Percentiles rank a stretch among this genome's conserved stretches.
Conservation (phyloP, 2,888 invertebrate genomes). For the Tetheella fluctuosa region DNA sequence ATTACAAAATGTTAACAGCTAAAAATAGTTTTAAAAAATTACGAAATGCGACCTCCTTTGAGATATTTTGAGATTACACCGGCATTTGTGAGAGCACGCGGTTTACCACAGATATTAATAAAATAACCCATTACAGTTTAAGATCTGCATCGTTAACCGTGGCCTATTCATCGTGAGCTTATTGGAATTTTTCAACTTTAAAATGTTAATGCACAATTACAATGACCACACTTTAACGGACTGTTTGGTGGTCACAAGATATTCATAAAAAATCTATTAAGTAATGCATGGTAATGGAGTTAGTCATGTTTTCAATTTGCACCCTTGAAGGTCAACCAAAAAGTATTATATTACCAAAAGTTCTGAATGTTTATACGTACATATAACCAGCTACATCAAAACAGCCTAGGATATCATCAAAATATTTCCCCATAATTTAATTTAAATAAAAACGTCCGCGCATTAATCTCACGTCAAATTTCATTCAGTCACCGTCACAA, state of each 20-base stretch:
- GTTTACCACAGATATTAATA: constrained; percentile 74
- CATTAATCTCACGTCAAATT: constrained; percentile 56
- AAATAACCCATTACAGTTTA: constrained; percentile 52
- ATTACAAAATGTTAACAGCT: constrained; percentile 27
- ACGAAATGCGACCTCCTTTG: constrained; percentile 32
- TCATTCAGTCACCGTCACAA: constrained; percentile 62
- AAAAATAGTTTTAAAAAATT: constrained; percentile 1
- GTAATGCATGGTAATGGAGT: constrained; percentile 11
- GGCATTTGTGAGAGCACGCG: constrained; percentile 40
- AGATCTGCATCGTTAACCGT: constrained; percentile 61
- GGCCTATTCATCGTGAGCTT: constrained; percentile 62
- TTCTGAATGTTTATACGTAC: not conserved
- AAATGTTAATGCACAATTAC: constrained; percentile 42
- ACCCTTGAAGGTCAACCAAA: not conserved
- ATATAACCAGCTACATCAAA: not conserved
- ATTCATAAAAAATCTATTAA: constrained; percentile 15
- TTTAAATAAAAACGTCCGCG: constrained; percentile 36
- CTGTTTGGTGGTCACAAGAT: constrained; percentile 19
- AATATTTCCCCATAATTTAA: not conserved
- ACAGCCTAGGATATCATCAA: not conserved
- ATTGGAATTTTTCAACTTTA: constrained; percentile 41
- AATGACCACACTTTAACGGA: constrained; percentile 37
- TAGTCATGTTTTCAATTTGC: constrained; percentile 7
- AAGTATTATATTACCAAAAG: not conserved
- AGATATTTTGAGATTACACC: constrained; percentile 31